Conservation (phyloP, 2,113 vertebrate species). For the Lasiurus borealis region DNA sequence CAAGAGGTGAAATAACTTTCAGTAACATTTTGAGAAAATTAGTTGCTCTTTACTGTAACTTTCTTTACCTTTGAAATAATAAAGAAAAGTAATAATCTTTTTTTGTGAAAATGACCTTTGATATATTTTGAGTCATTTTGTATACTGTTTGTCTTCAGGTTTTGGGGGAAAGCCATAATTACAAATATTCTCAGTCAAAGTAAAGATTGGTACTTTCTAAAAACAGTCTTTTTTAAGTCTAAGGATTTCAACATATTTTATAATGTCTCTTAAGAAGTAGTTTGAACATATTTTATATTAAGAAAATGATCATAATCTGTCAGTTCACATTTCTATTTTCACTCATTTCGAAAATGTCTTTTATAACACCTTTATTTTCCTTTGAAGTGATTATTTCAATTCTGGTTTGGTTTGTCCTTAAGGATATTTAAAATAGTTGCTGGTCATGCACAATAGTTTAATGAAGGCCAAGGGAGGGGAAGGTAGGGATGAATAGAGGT, state of each 20-base stretch:
- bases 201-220: neutral
- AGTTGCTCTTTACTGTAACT: neutral
- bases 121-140: neutral
- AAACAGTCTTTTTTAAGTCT: neutral
- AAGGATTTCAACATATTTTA: neutral
- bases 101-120: conserved; percentile 10
- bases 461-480: too few species aligned
- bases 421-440: neutral
- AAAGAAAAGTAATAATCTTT: neutral
- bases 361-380: neutral
- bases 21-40: neutral
- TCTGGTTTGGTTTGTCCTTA: neutral
- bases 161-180: neutral
- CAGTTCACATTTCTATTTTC: neutral
- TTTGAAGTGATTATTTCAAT: neutral
- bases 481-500: too few species aligned
- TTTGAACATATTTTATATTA: neutral
- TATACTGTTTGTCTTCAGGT: neutral
- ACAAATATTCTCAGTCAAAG: neutral
- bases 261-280: neutral
- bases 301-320: neutral
- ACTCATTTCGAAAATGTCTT: neutral
- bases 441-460: too few species aligned
- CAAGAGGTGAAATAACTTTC: neutral
- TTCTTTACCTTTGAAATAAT: neutral